phyloP scores from a whole-genome alignment of 2,888 invertebrate species.

The Carterocephalus palaemon region DNA sequence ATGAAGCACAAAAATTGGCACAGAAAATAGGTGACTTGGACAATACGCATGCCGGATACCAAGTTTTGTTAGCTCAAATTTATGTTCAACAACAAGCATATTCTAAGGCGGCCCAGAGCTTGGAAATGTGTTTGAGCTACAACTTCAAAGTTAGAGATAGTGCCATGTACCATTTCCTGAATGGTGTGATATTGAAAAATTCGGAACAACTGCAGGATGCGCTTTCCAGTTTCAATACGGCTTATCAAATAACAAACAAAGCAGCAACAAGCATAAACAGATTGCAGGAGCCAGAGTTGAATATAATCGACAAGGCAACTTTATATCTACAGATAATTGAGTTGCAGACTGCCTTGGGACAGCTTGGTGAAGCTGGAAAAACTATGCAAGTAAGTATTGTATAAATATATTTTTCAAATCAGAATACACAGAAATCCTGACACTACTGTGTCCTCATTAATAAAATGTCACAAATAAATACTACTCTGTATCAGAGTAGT shows the following conservation, averaged over 20 bases:
- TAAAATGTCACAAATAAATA: too few species aligned
- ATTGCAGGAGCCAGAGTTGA: slow-evolving; percentile 67
- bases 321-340: slow-evolving; percentile 92
- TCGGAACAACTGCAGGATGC: slow-evolving; percentile 84
- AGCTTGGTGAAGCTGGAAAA: slow-evolving; percentile 88
- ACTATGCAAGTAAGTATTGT: slow-evolving; percentile 86
- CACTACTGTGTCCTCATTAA: too few species aligned
- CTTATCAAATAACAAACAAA: slow-evolving; percentile 81
- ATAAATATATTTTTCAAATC: too few species aligned
- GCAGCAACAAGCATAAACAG: slow-evolving; percentile 44
- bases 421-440: too few species aligned
- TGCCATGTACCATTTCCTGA: slow-evolving; percentile 92
- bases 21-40: slow-evolving; percentile 87
- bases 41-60: slow-evolving; percentile 89
- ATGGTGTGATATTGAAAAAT: slow-evolving; percentile 89
- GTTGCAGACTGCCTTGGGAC: slow-evolving; percentile 83
- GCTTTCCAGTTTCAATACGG: slow-evolving; percentile 85
- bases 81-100: slow-evolving; percentile 84
- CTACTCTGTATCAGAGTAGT: too few species aligned
- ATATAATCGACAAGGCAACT: slow-evolving; percentile 88
- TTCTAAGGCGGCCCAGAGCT: slow-evolving; percentile 88
- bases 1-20: slow-evolving; percentile 84
- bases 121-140: slow-evolving; percentile 94
- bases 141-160: slow-evolving; percentile 95
- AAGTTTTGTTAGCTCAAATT: slow-evolving; percentile 92